These are phyloP conservation scores for Zygogramma bicolorata DNA, from an alignment of 2,888 invertebrate species.

Conservation along the genomic window DNA sequence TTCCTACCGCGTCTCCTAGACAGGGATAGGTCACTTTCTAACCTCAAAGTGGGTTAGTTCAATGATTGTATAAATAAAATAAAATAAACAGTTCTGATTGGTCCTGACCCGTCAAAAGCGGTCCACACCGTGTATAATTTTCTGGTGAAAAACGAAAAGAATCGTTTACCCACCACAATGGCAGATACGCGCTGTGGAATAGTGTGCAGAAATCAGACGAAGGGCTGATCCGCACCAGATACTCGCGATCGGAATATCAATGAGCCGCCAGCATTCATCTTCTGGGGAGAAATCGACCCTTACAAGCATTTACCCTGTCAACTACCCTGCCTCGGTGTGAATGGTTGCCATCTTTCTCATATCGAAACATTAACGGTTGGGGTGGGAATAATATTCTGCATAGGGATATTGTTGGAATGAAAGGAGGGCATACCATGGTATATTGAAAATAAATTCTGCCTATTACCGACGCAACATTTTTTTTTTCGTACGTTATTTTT, in stretches of 20 bases:
- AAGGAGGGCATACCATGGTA: background rate
- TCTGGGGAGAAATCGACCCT: constrained; percentile 24
- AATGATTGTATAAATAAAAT: no score
- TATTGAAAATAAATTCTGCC: background rate
- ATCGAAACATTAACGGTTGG: background rate
- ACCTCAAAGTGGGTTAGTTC: no score
- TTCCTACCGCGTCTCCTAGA: no score
- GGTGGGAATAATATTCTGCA: background rate
- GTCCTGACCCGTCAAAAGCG: no score
- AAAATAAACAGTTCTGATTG: no score
- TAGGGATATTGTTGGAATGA: no score
- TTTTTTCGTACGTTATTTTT: no score
- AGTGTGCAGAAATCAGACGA: background rate
- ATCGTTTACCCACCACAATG: background rate
- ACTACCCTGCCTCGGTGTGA: background rate
- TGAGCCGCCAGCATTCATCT: constrained; percentile 19
- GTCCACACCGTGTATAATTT: no score
- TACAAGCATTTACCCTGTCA: constrained; percentile 14
- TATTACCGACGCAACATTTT: no score
- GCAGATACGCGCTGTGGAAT: background rate
- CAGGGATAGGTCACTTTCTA: no score
- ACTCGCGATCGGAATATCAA: constrained; percentile 21
- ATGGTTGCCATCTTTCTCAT: constrained; percentile 15
- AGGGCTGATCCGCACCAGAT: constrained; percentile 14
- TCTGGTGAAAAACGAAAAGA: no score